A percentile compares a stretch with the other conserved stretches of the same genome.
Evolutionary conservation across 64 coral and sea anemone genomes (phyloP).

Genomic region (Trachythela sp.): DNA sequence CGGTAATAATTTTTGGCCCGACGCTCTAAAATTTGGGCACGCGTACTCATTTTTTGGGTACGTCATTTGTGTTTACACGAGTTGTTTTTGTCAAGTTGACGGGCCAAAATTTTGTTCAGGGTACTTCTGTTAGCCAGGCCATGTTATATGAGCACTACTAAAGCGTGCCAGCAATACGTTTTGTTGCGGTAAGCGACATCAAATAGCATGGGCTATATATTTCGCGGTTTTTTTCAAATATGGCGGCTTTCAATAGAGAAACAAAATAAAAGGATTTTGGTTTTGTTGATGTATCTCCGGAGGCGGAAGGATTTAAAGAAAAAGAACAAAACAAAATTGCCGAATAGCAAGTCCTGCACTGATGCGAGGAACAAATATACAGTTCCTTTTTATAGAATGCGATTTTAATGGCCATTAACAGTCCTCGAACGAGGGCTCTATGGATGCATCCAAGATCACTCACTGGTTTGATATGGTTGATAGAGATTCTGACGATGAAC

Average conservation of each 20-base stretch:
- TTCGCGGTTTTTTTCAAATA: too few species aligned
- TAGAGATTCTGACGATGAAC: too few species aligned
- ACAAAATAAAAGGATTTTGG: too few species aligned
- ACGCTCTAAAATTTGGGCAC: not conserved
- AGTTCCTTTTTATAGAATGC: not conserved
- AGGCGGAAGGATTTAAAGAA: not conserved
- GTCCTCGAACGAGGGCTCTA: too few species aligned
- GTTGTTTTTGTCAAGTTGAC: too few species aligned
- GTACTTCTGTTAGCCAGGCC: not conserved
- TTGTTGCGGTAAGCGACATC: not conserved
- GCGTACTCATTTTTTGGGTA: not conserved
- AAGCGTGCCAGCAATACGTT: not conserved
- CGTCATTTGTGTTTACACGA: too few species aligned
- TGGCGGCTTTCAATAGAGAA: too few species aligned
- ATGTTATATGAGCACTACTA: not conserved
- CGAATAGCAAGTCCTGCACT: not conserved
- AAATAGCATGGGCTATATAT: not conserved
- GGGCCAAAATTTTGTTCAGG: too few species aligned
- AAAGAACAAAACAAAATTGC: not conserved
- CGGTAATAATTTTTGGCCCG: not conserved
- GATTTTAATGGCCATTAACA: too few species aligned
- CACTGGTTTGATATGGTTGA: too few species aligned
- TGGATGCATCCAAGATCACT: too few species aligned
- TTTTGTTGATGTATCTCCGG: too few species aligned
- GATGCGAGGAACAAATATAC: not conserved